Evolutionary conservation across 2,797 vertebrate genomes (phyloP).

Genomic region (Hippocampus kuda): DNA sequence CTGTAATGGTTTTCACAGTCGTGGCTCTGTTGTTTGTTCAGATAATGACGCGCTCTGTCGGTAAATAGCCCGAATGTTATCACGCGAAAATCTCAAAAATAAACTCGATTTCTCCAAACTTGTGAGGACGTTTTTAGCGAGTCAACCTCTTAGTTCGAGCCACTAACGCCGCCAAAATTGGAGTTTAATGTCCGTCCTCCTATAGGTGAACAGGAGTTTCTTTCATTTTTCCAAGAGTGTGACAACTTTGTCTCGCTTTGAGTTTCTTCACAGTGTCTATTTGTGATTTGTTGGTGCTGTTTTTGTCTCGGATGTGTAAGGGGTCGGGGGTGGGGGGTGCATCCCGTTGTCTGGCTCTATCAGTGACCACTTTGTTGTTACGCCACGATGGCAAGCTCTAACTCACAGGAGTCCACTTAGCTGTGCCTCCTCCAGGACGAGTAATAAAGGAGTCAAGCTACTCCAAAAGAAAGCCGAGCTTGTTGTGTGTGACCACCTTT

Average conservation of each 20-base stretch:
- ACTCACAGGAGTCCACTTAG: constrained; percentile 43
- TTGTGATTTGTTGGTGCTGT: constrained; percentile 35
- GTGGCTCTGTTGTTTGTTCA: constrained; percentile 17
- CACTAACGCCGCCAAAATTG: neutral
- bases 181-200: neutral
- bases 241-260: constrained; percentile 10
- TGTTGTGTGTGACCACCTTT: constrained; percentile 59
- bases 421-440: constrained; percentile 51
- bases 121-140: neutral
- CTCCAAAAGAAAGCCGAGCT: constrained; percentile 57
- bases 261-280: constrained; percentile 24
- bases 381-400: constrained; percentile 38
- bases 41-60: constrained; percentile 27
- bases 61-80: constrained; percentile 1
- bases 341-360: constrained; percentile 33
- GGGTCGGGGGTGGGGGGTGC: constrained; percentile 1
- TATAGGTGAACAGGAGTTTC: constrained; percentile 20
- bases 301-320: constrained; percentile 36
- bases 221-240: constrained; percentile 21
- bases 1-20: constrained; percentile 22
- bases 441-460: constrained; percentile 52
- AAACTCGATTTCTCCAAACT: neutral
- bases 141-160: neutral
- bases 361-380: constrained; percentile 38
- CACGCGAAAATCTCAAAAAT: neutral